These are phyloP conservation scores for Stomatorhinus ivindoensis DNA, from an alignment of 2,113 vertebrate genomes.

Conservation along the genomic window DNA sequence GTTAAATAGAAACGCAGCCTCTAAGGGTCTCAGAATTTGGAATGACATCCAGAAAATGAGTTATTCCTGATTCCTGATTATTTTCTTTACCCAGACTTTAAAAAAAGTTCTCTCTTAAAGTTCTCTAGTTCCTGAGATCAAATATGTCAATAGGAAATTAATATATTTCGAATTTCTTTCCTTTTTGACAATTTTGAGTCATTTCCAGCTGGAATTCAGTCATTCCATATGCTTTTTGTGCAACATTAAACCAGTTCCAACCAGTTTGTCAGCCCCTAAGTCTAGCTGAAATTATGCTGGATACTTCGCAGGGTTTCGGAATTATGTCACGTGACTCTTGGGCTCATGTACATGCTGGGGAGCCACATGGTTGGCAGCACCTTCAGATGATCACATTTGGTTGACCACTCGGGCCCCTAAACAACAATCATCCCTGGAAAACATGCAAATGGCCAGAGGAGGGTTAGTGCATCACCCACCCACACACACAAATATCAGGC, in stretches of 20 bases:
- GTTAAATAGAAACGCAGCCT: neutral
- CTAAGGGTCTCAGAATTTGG: neutral
- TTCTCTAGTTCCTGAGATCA: neutral
- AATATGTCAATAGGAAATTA: neutral
- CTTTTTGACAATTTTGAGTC: neutral
- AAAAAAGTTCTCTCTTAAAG: neutral
- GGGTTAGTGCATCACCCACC: neutral
- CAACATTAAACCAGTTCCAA: neutral
- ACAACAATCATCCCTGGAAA: neutral
- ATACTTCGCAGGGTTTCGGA: neutral
- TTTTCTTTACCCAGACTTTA: neutral
- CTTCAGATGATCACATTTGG: neutral
- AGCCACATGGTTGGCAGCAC: neutral
- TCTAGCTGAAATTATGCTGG: neutral
- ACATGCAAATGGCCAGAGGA: neutral
- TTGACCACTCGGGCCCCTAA: neutral
- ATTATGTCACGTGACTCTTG: neutral
- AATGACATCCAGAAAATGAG: neutral
- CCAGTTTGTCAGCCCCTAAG: neutral
- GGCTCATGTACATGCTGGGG: neutral
- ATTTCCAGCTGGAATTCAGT: neutral
- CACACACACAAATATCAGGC: neutral
- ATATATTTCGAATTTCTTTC: neutral
- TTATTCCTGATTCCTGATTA: neutral
- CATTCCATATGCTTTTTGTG: neutral